Evolutionary conservation across 2,797 vertebrate genomes (phyloP).

Genomic region (Pterois miles): DNA sequence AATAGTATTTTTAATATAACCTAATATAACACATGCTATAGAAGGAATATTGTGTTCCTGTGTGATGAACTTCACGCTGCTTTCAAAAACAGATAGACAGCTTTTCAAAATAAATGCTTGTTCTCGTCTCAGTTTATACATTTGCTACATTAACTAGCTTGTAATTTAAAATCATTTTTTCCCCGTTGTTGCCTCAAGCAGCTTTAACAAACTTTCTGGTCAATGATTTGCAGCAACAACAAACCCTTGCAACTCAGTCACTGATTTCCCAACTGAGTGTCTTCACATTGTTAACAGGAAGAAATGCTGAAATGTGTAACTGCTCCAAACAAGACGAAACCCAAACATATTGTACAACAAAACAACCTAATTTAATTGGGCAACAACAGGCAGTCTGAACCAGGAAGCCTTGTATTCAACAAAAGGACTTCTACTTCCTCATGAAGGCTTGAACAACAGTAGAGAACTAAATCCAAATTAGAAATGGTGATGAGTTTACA

Average conservation of each 20-base stretch:
- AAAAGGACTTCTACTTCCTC: slow-evolving; percentile 23
- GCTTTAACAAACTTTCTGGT: slow-evolving; percentile 8
- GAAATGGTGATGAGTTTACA: not conserved
- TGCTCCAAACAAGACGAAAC: not conserved
- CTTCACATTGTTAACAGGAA: slow-evolving; percentile 4
- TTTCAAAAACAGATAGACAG: not conserved
- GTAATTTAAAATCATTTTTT: not conserved
- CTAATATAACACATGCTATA: not conserved
- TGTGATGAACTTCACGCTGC: not conserved
- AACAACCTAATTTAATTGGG: not conserved
- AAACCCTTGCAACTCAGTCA: not conserved
- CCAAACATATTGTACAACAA: not conserved
- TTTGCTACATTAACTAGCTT: slow-evolving; percentile 11
- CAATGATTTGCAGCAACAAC: slow-evolving; percentile 52
- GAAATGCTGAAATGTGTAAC: not conserved
- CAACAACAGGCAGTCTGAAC: not conserved
- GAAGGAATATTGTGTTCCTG: not conserved
- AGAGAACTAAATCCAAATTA: not conserved
- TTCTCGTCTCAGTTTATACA: no score
- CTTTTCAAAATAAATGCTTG: not conserved
- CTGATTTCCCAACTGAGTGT: slow-evolving; percentile 17
- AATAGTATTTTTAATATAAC: not conserved
- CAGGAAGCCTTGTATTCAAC: not conserved
- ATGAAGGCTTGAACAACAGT: not conserved
- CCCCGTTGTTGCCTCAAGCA: not conserved